Evolutionary conservation across 2,888 invertebrate species (phyloP).

Genomic region (Muschampia plurimacula): DNA sequence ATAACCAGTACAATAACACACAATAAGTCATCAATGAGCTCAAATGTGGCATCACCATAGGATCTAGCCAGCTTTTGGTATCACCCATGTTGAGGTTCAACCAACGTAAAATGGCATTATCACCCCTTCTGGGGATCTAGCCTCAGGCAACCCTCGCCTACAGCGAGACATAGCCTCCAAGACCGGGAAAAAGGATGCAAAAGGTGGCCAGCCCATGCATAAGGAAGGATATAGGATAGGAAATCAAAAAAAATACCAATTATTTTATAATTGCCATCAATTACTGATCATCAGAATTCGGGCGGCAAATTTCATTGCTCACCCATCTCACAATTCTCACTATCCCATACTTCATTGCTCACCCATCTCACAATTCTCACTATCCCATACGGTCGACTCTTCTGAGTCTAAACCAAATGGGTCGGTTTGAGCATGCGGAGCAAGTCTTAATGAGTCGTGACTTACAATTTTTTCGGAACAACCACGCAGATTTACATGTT

Average conservation of each 20-base stretch:
- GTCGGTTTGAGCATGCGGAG: slow-evolving; percentile 16
- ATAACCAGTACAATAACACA: too few relatives aligned
- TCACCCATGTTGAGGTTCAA: slow-evolving; percentile 34
- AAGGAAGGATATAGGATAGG: slow-evolving; percentile 20
- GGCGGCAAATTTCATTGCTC: too few relatives aligned
- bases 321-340: too few relatives aligned
- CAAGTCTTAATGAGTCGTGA: background rate
- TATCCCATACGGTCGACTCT: slow-evolving; percentile 11
- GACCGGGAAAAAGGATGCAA: slow-evolving; percentile 36
- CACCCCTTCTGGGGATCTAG: slow-evolving; percentile 35
- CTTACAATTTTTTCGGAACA: background rate
- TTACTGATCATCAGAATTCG: too few relatives aligned
- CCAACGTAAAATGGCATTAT: slow-evolving; percentile 19
- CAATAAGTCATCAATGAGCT: too few relatives aligned
- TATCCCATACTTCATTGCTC: slow-evolving; percentile 3
- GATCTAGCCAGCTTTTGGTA: slow-evolving; percentile 6
- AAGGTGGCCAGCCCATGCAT: slow-evolving; percentile 41
- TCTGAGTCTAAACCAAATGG: slow-evolving; percentile 17
- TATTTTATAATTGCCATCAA: too few relatives aligned
- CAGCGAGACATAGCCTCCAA: slow-evolving; percentile 34
- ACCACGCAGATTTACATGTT: background rate
- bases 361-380: too few relatives aligned
- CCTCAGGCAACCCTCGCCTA: slow-evolving; percentile 21
- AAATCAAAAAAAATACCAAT: too few relatives aligned
- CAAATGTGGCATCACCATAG: too few relatives aligned